Evolutionary conservation across 2,888 invertebrate species (phyloP), one percentile per base, ranked within the genome.

Genomic region (Belgica antarctica): DNA sequence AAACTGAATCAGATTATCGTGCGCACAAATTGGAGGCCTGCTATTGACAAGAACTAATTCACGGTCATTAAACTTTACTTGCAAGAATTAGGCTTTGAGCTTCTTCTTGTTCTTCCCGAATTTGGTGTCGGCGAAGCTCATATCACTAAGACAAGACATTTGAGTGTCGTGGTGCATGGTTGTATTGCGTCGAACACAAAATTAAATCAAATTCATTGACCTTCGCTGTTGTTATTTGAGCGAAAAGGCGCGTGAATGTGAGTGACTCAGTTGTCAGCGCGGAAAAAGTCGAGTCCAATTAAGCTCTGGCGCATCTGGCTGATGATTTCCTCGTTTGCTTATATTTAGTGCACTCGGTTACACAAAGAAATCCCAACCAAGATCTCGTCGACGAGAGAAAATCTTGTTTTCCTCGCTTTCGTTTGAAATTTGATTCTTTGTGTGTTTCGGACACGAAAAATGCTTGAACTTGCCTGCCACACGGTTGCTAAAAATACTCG

Each of bases 171-270:
- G n/a, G 46, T 46, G 46, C 46, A 52, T 52, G 52, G 19, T n/a
- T n/a, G n/a, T n/a, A n/a, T n/a, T n/a, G n/a, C n/a, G n/a, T n/a
- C n/a, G n/a, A n/a, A n/a, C n/a, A n/a, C 7, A 34, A 34, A 34
- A 34, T 8, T 8, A 34, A 52, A 52, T 52, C 52, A 19, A 52
- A 52, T 52, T 52, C 52, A 52, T 22, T 52, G 52, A 52, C 52
- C 52, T 52, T 52, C 52, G 52, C 15, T 46, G 46, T 12, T 10
- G 31, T 46, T 52, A 24, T 5, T 24, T 41, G 41, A 41, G 41
- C 41, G 41, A 41, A 41, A 41, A 41, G 15, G 4, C 41, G 41
- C 41, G 41, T 41, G 12, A 15, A 41, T 41, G 41, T 41, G 41
- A 41, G n/a, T n/a, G n/a, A 41, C 41, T 41, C 10, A 15, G 3